These are phyloP conservation scores for Porites cylindrica DNA, from an alignment of 92 coral and sea anemone genomes.

Conservation along the genomic window DNA sequence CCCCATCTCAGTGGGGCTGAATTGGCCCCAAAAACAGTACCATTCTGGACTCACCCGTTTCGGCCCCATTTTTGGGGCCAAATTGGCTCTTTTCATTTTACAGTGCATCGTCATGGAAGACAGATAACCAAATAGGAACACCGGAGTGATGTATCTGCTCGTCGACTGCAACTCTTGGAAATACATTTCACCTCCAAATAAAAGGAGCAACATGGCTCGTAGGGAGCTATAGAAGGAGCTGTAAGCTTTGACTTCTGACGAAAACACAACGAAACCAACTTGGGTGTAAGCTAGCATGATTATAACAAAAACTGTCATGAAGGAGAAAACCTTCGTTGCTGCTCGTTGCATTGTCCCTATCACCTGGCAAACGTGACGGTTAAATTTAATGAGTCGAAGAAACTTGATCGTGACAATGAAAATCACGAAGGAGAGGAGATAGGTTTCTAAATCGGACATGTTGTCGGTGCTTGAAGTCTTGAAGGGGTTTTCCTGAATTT, in stretches of 20 bases:
- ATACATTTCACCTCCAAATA: conserved; percentile 88
- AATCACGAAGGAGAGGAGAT: conserved; percentile 79
- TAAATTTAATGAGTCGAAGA: conserved; percentile 78
- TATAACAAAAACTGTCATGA: conserved; percentile 75
- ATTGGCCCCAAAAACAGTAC: too few species aligned
- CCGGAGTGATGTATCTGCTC: conserved; percentile 68
- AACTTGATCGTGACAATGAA: conserved; percentile 85
- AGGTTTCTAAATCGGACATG: conserved; percentile 83
- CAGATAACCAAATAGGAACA: conserved; percentile 74
- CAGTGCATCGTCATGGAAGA: conserved; percentile 75
- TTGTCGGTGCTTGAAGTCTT: conserved; percentile 83
- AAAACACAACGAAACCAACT: conserved; percentile 81
- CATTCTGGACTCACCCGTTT: too few species aligned
- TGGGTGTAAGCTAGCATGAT: conserved; percentile 81
- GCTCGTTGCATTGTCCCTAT: conserved; percentile 69
- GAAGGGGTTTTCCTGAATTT: conserved; percentile 80
- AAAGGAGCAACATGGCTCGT: conserved; percentile 76
- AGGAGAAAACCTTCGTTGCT: conserved; percentile 71
- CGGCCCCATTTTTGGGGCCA: too few species aligned
- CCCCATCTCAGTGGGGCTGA: too few species aligned
- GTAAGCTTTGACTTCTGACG: conserved; percentile 65
- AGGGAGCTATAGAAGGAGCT: conserved; percentile 78
- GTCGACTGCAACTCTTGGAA: conserved; percentile 67
- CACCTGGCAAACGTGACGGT: conserved; percentile 74
- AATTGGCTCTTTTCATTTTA: too few species aligned